Base-by-base conservation (phyloP, 2,888 invertebrate species). In the Amphipyra tragopoginis region DNA sequence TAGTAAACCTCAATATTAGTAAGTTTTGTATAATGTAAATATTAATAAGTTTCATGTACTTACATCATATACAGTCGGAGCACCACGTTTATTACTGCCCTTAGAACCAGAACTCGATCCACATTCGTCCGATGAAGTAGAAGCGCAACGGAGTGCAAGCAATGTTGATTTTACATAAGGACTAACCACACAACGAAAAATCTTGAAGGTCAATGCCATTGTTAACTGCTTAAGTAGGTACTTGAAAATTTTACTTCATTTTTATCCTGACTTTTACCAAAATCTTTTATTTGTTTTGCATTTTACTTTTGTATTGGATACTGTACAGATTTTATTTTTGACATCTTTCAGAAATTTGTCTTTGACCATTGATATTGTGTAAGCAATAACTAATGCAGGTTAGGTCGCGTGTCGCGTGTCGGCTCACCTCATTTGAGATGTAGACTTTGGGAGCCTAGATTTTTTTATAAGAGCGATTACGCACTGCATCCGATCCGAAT, bases 11-110 rank as follows among this genome's bases (percentile, higher is more conserved):
- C 1, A 21, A 21, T 21, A 21, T 21, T 21, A 21, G 21, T 21
- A 21, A 2, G 3, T 2, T 21, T 21, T 21, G 1, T 21, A 21
- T 2, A 21, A 3, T 21, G 21, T 21, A 21, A 3, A 21, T 21
- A 21, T 21, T 21, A 21, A 21, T 3, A 2, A 2, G 1, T 21
- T 21, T 21, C 29, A 29, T 29, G 29, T 29, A 7, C 86, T 81
- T 68, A 87, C 86, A 26, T 86, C 85, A 55, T 86, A 86, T 60
- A 74, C 60, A 34, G 78, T 75, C 0, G 82, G 74, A 36, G 63
- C 54, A 9, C 65, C 74, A 7, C 78, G 77, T 10, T 13, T 9
- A 11, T n/a, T 4, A 9, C 6, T 44, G 43, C 48, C 49, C 8
- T 38, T 50, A 7, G 57, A 50, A 15, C 11, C 26, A n/a, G 57